Evolutionary conservation across 2,888 invertebrate species (phyloP).

Genomic region (Nineta flava): DNA sequence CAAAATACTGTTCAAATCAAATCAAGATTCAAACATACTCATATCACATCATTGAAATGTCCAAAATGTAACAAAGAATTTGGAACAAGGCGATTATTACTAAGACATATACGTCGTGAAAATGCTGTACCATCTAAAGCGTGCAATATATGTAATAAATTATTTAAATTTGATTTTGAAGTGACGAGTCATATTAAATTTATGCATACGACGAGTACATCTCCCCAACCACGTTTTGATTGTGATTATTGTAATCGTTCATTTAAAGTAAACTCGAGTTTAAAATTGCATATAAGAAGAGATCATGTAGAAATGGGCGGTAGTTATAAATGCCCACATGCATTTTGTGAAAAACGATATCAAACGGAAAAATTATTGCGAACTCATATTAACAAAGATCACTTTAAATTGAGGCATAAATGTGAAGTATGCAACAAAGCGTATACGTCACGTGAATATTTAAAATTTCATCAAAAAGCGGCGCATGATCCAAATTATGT

Average conservation of each 20-base stretch:
- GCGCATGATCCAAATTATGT: slow-evolving; percentile 5
- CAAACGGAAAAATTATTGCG: slow-evolving; percentile 26
- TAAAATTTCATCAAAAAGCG: slow-evolving; percentile 25
- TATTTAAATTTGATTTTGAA: slow-evolving; percentile 10
- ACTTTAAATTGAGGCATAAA: slow-evolving; percentile 33
- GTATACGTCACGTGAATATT: slow-evolving; percentile 28
- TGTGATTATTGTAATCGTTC: slow-evolving; percentile 5
- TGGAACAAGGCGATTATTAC: not conserved
- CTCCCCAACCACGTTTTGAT: slow-evolving; percentile 8
- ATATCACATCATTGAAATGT: not conserved
- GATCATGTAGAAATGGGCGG: not conserved
- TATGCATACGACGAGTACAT: slow-evolving; percentile 14
- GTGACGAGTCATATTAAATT: slow-evolving; percentile 13
- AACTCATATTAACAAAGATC: slow-evolving; percentile 41
- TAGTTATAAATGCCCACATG: no score
- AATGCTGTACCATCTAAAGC: slow-evolving; percentile 19
- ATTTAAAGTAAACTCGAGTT: slow-evolving; percentile 16
- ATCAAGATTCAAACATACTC: not conserved
- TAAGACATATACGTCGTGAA: slow-evolving; percentile 11
- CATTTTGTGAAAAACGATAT: no score
- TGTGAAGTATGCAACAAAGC: slow-evolving; percentile 14
- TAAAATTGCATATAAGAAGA: slow-evolving; percentile 21
- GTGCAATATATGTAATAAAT: slow-evolving; percentile 15
- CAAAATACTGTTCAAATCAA: no score
- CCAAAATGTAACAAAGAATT: not conserved